These are phyloP conservation scores for Macroglossus sobrinus DNA, from an alignment of 2,113 vertebrate species.

Conservation along the genomic window DNA sequence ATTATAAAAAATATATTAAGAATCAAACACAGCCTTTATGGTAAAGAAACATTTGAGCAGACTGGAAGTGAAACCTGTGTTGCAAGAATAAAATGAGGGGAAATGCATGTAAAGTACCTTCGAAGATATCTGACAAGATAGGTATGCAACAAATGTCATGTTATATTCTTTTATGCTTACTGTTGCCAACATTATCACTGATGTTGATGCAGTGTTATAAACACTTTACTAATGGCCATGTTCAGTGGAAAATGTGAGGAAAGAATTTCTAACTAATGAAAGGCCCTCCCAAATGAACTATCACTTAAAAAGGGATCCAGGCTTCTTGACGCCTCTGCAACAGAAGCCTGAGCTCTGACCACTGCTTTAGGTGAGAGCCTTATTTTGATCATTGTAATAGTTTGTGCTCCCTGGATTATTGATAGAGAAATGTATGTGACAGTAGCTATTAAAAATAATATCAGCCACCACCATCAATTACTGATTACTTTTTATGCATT, in stretches of 20 bases:
- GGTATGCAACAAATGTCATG: neutral
- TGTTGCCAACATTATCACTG: neutral
- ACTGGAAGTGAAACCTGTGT: neutral
- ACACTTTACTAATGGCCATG: neutral
- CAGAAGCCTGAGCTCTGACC: neutral
- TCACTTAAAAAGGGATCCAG: neutral
- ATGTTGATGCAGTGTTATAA: neutral
- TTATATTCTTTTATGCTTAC: neutral
- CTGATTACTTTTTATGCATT: neutral
- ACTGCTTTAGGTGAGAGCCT: conserved; percentile 9
- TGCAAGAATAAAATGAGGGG: neutral
- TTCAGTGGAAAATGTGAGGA: neutral
- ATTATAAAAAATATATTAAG: neutral
- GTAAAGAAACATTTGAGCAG: neutral
- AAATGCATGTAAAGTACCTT: neutral
- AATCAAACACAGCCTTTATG: neutral
- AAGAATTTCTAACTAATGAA: neutral
- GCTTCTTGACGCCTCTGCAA: neutral
- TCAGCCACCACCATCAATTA: neutral
- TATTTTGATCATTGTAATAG: neutral
- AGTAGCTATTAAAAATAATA: neutral
- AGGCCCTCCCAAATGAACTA: neutral
- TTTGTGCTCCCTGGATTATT: neutral
- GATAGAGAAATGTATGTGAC: neutral
- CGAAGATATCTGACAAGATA: neutral